Conservation (phyloP, 2,797 vertebrate genomes). For the Pangasius macronema region DNA sequence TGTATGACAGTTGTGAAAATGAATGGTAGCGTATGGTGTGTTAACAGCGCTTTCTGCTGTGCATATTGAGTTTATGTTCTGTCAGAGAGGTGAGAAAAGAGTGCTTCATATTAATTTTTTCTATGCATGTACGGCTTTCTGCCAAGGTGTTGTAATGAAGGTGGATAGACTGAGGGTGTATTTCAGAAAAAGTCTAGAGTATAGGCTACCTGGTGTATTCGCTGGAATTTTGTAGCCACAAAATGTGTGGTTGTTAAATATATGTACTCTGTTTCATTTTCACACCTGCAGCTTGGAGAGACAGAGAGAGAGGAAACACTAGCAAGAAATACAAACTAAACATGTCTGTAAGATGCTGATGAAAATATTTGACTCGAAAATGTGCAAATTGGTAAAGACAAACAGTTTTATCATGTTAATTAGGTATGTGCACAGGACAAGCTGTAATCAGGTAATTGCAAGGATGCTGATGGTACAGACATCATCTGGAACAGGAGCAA, state of each 20-base stretch:
- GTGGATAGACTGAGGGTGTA: not conserved
- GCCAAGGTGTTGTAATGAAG: not conserved
- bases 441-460: constrained; percentile 70
- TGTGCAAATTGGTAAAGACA: constrained; percentile 52
- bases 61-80: constrained; percentile 43
- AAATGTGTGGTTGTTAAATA: not conserved
- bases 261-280: not conserved
- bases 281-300: not conserved
- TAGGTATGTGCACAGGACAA: constrained; percentile 64
- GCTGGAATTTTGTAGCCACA: not conserved
- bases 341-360: not conserved
- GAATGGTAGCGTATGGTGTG: constrained; percentile 43
- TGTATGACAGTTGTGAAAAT: constrained; percentile 38
- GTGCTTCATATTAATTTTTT: not conserved
- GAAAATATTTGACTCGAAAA: constrained; percentile 4
- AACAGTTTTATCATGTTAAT: constrained; percentile 71
- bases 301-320: not conserved
- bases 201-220: not conserved
- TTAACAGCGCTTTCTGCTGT: constrained; percentile 46
- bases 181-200: not conserved
- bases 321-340: not conserved
- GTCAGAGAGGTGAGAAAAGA: constrained; percentile 18
- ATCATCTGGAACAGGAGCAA: constrained; percentile 57
- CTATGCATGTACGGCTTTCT: not conserved
- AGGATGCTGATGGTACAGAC: constrained; percentile 53